Evolutionary conservation across 2,113 vertebrate genomes (phyloP).

Genomic region (human): DNA sequence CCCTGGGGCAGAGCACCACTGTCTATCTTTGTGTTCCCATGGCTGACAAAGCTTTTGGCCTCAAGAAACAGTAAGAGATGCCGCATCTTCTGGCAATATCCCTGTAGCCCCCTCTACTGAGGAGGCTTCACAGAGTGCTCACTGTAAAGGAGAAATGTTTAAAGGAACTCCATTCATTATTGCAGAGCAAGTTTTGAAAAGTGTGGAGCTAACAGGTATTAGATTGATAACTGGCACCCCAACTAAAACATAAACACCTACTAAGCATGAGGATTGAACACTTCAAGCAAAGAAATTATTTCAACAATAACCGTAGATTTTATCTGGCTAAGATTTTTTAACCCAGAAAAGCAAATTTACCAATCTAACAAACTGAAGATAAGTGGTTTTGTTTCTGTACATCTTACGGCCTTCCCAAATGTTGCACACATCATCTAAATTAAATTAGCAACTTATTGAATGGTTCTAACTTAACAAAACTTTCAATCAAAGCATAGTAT

Average conservation of each 20-base stretch:
- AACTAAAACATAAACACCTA: background rate
- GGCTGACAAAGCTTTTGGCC: background rate
- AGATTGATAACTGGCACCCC: background rate
- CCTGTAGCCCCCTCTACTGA: background rate
- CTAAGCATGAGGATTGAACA: background rate
- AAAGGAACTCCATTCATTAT: background rate
- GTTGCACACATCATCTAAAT: background rate
- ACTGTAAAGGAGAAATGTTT: background rate
- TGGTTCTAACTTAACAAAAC: constrained; percentile 47
- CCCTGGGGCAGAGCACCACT: background rate
- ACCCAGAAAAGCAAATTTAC: background rate
- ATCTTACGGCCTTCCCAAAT: background rate
- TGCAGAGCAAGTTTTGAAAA: background rate
- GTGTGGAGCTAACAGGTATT: background rate
- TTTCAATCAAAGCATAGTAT: background rate
- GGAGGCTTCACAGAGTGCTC: background rate
- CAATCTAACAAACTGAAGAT: background rate
- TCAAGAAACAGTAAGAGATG: background rate
- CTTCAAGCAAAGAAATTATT: background rate
- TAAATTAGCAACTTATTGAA: background rate
- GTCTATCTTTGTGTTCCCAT: background rate
- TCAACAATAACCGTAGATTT: background rate
- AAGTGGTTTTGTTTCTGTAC: background rate
- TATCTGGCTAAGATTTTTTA: background rate
- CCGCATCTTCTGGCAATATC: background rate